Evolutionary conservation across 2,888 invertebrate species (phyloP).

Genomic region (Pachliopta kotzebuea): DNA sequence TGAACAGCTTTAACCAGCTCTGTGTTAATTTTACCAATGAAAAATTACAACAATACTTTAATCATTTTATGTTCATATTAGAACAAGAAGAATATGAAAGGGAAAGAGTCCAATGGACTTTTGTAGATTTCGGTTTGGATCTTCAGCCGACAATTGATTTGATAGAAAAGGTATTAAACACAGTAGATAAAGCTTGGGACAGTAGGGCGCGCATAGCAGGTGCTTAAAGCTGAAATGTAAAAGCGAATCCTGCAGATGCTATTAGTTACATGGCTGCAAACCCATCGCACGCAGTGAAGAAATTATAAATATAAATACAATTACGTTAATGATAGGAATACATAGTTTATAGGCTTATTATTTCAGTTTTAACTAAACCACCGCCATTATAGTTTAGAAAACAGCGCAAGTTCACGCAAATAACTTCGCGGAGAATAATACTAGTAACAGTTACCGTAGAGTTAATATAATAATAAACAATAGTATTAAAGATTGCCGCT

Average conservation of each 20-base stretch:
- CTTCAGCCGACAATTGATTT: conserved; percentile 94
- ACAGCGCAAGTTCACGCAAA: conserved; percentile 6
- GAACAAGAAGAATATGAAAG: conserved; percentile 97
- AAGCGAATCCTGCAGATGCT: conserved; percentile 53
- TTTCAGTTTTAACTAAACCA: conserved; percentile 3
- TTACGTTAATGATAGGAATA: neutral
- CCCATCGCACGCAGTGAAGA: conserved; percentile 25
- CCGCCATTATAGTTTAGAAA: neutral
- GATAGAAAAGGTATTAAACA: conserved; percentile 90
- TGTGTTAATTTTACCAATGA: conserved; percentile 98
- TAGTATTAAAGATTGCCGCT: conserved; percentile 21
- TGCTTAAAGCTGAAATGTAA: conserved; percentile 55
- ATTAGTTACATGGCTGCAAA: conserved; percentile 49
- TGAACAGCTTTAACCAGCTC: conserved; percentile 96
- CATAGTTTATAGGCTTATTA: neutral
- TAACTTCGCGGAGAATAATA: conserved; percentile 16
- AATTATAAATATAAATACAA: conserved; percentile 38
- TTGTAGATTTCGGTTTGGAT: conserved; percentile 98
- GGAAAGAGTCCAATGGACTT: conserved; percentile 94
- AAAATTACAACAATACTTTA: conserved; percentile 97
- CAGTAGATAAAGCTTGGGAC: conserved; percentile 52
- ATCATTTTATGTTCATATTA: conserved; percentile 97
- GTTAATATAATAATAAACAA: conserved; percentile 14
- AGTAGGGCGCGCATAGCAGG: conserved; percentile 54
- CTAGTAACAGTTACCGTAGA: conserved; percentile 14